Base-by-base conservation (phyloP, 2,888 invertebrate species). In the Lycophotia porphyrea region DNA sequence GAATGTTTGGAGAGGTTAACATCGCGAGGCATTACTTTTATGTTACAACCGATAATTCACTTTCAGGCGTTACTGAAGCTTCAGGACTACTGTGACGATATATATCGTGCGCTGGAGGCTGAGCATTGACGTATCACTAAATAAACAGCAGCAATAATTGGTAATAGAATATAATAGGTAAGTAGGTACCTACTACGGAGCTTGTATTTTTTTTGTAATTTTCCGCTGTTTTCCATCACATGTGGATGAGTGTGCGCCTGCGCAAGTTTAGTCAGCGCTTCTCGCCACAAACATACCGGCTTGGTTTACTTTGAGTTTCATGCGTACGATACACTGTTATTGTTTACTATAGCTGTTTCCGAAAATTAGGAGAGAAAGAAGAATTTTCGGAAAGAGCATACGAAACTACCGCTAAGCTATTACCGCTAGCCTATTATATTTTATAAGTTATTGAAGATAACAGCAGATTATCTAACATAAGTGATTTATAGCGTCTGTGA, bases 401-500 rank as follows among this genome's bases (percentile, higher is more conserved):
- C 13, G 9, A 21, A 11, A 21, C n/a, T 44, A 42, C 63, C 39
- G 31, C n/a, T 34, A 47, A 44, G 21, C 13, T 24, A 44, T n/a
- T n/a, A n/a, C n/a, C n/a, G n/a, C n/a, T n/a, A n/a, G n/a, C n/a
- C n/a, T n/a, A n/a, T n/a, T n/a, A n/a, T n/a, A n/a, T n/a, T n/a
- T n/a, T n/a, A n/a, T n/a, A n/a, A n/a, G 9, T 47, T 5, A 47
- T 9, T 42, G 24, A 24, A n/a, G 31, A 42, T n/a, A 34, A 11
- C 24, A 58, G 15, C 31, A 60, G 58, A 71, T 31, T 68, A 72
- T 60, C 39, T 65, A 60, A 39, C 61, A 13, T 47, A 67, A 5
- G 52, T 73, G 34, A 75, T 75, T 66, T 44, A 67, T 2, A n/a
- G n/a, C 15, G 55, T 66, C 18, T 55, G 27, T 63, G 52, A 63